These are phyloP conservation scores for Drosophila quinaria DNA, from an alignment of 2,888 invertebrate genomes.

Conservation along the genomic window DNA sequence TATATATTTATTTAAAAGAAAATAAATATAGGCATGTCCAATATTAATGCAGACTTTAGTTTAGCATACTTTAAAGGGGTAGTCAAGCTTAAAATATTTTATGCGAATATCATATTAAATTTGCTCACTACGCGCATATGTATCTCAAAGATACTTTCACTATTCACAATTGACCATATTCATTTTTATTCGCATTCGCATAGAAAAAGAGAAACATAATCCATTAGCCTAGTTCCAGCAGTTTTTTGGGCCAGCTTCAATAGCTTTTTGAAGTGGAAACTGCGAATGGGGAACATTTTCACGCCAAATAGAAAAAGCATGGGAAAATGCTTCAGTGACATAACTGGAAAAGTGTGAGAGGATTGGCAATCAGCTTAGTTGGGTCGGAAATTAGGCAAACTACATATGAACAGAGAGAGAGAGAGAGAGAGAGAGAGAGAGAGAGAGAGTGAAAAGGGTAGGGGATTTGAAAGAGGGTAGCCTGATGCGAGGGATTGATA, in stretches of 20 bases:
- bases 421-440: not conserved
- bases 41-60: too few species aligned
- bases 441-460: not conserved
- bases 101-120: not conserved
- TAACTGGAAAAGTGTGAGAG: slow-evolving; percentile 4
- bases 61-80: not conserved
- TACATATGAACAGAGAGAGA: slow-evolving; percentile 5
- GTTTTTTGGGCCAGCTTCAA: not conserved
- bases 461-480: not conserved
- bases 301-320: slow-evolving; percentile 1
- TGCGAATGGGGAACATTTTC: not conserved
- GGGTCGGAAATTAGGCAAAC: slow-evolving; percentile 45
- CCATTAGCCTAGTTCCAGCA: not conserved
- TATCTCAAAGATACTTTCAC: slow-evolving; percentile 9
- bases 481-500: slow-evolving; percentile 13
- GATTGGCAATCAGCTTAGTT: slow-evolving; percentile 54
- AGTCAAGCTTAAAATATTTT: not conserved
- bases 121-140: not conserved
- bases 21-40: too few species aligned
- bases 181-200: not conserved
- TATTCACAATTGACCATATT: not conserved
- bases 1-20: too few species aligned
- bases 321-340: slow-evolving; percentile 11
- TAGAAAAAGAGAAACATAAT: not conserved
- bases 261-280: not conserved